These are phyloP conservation scores for Parotocinclus haroldoi DNA, from an alignment of 2,797 vertebrate species.

Conservation along the genomic window DNA sequence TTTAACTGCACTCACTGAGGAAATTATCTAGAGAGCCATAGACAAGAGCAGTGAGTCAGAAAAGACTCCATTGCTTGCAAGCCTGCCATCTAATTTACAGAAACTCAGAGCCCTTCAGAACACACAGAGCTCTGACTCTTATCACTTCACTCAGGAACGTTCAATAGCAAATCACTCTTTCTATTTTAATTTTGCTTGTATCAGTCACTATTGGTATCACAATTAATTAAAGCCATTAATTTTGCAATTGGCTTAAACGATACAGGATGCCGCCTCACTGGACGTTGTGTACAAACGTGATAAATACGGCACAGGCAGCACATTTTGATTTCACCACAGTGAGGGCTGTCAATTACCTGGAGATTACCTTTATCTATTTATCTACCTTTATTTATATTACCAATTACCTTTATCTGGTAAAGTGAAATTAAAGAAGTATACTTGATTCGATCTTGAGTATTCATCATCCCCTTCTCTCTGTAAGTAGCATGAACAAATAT, in stretches of 20 bases:
- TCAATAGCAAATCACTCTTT: constrained; percentile 7
- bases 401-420: background rate
- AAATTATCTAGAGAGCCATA: constrained; percentile 21
- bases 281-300: constrained; percentile 22
- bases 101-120: constrained; percentile 9
- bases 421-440: background rate
- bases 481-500: background rate
- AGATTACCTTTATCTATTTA: too few species aligned
- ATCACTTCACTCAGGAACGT: background rate
- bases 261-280: constrained; percentile 10
- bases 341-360: background rate
- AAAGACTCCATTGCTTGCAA: background rate
- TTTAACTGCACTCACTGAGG: background rate
- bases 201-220: constrained; percentile 6
- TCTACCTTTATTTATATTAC: background rate
- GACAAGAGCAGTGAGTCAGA: constrained; percentile 15
- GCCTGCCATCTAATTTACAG: constrained; percentile 21
- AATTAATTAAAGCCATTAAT: constrained; percentile 7
- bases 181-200: constrained; percentile 24
- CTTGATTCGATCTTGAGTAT: too few species aligned
- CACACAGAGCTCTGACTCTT: background rate
- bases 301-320: constrained; percentile 30
- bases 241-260: constrained; percentile 19
- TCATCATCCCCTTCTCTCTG: background rate
- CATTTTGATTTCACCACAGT: constrained; percentile 39